Percentiles rank a stretch among this genome's conserved stretches.
Conservation (phyloP, 2,113 vertebrate genomes). For the Dryoscopus gambensis region DNA sequence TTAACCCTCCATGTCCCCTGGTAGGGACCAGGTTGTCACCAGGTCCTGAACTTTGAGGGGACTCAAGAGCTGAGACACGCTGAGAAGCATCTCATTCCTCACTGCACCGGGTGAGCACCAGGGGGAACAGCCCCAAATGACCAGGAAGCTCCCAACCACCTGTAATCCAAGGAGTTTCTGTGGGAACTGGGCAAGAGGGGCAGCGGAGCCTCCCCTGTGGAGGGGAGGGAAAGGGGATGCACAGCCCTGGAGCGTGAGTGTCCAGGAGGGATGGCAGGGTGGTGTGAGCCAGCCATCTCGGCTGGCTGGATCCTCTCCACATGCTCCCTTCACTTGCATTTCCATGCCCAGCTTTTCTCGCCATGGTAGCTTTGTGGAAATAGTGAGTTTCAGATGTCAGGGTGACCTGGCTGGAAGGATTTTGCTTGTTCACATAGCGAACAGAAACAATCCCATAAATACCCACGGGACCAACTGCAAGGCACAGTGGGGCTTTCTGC, state of each 20-base stretch:
- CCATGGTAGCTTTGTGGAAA: neutral
- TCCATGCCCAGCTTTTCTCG: neutral
- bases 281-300: neutral
- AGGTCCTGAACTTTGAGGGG: neutral
- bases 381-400: neutral
- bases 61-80: neutral
- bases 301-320: neutral
- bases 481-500: neutral
- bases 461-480: neutral
- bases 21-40: neutral
- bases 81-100: neutral
- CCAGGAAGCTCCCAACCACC: neutral
- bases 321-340: neutral
- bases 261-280: neutral
- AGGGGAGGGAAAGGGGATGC: neutral
- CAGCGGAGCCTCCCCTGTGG: neutral
- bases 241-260: fast-evolving
- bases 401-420: neutral
- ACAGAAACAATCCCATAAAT: neutral
- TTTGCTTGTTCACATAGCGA: neutral
- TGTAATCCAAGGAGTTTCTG: neutral
- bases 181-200: neutral
- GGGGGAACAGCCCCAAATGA: neutral
- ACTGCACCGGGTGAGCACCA: fast-evolving
- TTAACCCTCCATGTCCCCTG: neutral